Percentiles rank a stretch among this genome's conserved stretches.
Evolutionary conservation across 2,888 invertebrate genomes (phyloP).

Genomic region (Nudaria mundana): DNA sequence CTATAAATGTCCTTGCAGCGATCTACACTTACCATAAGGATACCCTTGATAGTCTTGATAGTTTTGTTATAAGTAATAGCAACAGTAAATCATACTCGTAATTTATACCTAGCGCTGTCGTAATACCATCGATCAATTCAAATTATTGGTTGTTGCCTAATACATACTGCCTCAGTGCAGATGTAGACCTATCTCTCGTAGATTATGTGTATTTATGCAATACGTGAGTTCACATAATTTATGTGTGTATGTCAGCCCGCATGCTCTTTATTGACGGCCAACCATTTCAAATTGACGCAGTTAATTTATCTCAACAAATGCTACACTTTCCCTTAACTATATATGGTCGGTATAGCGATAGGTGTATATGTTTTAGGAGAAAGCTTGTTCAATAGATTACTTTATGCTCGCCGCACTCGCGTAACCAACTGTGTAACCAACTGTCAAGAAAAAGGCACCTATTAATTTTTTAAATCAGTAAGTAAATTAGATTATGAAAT

Average conservation of each 20-base stretch:
- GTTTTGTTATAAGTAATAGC: too few relatives aligned
- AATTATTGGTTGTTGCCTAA: too few relatives aligned
- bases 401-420: slow-evolving; percentile 15
- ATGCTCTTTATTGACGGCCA: slow-evolving; percentile 43
- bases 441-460: slow-evolving; percentile 1
- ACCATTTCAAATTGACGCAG: slow-evolving; percentile 48
- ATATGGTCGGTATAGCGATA: slow-evolving; percentile 11
- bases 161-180: too few relatives aligned
- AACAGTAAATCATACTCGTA: too few relatives aligned
- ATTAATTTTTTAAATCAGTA: slow-evolving; percentile 1
- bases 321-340: slow-evolving; percentile 55
- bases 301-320: slow-evolving; percentile 53
- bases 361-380: slow-evolving; percentile 46
- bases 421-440: slow-evolving; percentile 1
- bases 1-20: too few relatives aligned
- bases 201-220: slow-evolving; percentile 1
- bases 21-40: too few relatives aligned
- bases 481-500: too few relatives aligned
- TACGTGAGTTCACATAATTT: slow-evolving; percentile 8
- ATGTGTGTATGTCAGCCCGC: slow-evolving; percentile 35
- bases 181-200: too few relatives aligned
- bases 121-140: too few relatives aligned
- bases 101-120: too few relatives aligned
- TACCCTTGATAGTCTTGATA: too few relatives aligned
- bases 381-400: slow-evolving; percentile 35